Conservation (phyloP, 35 echinoderm and acorn worm species). For the Apostichopus japonicus region DNA sequence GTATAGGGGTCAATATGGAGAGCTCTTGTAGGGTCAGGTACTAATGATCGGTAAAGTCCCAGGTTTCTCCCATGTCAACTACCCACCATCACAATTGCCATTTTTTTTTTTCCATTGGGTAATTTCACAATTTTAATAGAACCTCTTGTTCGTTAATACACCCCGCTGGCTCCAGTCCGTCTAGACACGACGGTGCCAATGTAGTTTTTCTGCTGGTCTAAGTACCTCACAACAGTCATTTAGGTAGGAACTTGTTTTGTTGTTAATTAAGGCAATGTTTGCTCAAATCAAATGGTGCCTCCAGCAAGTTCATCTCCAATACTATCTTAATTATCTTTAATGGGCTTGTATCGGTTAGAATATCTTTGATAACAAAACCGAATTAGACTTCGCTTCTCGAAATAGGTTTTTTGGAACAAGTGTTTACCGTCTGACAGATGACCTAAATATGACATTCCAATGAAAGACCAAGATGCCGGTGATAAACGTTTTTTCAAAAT, state of each 20-base stretch:
- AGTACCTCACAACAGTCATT: constrained; percentile 39
- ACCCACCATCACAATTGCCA: too few species aligned
- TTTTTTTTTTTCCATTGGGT: background rate
- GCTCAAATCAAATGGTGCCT: background rate
- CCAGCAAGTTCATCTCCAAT: constrained; percentile 15
- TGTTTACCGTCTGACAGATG: background rate
- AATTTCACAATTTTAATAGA: constrained; percentile 1
- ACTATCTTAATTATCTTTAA: constrained; percentile 50
- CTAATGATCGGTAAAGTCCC: too few species aligned
- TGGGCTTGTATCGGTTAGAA: constrained; percentile 3
- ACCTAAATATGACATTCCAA: constrained; percentile 19
- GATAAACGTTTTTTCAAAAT: background rate
- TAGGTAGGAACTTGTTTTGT: constrained; percentile 28
- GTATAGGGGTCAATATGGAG: too few species aligned
- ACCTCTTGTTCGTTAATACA: constrained; percentile 1
- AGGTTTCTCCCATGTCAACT: too few species aligned
- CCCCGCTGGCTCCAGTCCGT: constrained; percentile 13
- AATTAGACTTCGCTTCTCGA: constrained; percentile 28
- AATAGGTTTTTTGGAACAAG: background rate
- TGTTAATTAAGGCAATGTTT: constrained; percentile 41
- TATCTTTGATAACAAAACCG: constrained; percentile 29
- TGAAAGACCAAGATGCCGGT: background rate
- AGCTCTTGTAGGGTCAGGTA: too few species aligned
- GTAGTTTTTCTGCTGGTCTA: constrained; percentile 10
- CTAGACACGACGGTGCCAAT: constrained; percentile 27